phyloP scores from a whole-genome alignment of 2,113 vertebrate species.

The Numida meleagris region DNA sequence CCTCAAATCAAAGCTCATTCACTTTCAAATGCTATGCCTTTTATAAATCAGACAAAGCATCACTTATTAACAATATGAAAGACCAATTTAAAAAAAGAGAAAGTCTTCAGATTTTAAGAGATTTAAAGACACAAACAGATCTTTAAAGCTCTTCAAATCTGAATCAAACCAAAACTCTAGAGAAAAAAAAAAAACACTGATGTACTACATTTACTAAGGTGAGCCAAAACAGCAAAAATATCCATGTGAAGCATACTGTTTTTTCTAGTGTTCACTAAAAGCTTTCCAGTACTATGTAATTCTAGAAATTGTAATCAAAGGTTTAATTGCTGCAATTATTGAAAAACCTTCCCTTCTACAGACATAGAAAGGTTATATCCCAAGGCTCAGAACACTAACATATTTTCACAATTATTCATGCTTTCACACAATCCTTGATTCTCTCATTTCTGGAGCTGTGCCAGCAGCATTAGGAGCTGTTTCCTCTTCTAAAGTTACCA shows the following conservation, averaged over 20 bases:
- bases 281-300: neutral
- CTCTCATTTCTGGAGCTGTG: neutral
- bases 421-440: neutral
- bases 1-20: neutral
- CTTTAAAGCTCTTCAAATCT: neutral
- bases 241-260: neutral
- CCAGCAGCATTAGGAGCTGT: neutral
- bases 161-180: neutral
- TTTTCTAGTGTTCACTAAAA: neutral
- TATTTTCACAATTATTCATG: constrained; percentile 1
- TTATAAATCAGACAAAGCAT: neutral
- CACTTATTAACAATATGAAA: neutral
- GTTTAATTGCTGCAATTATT: neutral
- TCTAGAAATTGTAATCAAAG: neutral
- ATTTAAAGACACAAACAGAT: neutral
- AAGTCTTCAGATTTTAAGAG: neutral
- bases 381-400: neutral
- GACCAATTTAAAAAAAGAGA: neutral
- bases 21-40: neutral
- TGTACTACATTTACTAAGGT: neutral
- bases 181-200: neutral
- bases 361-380: neutral
- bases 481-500: neutral
- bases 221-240: neutral
- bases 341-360: neutral